Evolutionary conservation across 2,797 vertebrate species (phyloP).

Genomic region (Onychomys torridus): DNA sequence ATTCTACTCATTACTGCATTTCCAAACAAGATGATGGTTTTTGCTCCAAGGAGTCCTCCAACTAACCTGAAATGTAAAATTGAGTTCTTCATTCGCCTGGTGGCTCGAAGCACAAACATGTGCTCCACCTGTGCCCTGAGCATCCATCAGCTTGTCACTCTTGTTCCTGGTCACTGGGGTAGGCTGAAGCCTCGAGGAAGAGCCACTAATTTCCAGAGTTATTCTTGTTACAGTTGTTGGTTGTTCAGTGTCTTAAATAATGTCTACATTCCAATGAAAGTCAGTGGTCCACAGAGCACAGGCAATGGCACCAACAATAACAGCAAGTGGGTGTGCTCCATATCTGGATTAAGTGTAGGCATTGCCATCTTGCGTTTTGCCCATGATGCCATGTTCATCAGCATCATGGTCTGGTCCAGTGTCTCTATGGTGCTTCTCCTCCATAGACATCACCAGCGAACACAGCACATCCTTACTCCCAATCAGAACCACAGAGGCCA

Average conservation of each 20-base stretch:
- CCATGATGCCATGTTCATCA: not conserved
- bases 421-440: not conserved
- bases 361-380: not conserved
- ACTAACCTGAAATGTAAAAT: not conserved
- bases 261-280: not conserved
- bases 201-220: not conserved
- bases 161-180: not conserved
- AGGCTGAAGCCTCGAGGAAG: too few relatives aligned
- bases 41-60: not conserved
- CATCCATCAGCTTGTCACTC: not conserved
- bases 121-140: not conserved
- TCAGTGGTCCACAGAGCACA: not conserved
- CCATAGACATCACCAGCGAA: not conserved
- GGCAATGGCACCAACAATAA: rapidly evolving
- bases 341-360: rapidly evolving
- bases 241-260: not conserved
- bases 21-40: rapidly evolving
- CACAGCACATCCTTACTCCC: not conserved
- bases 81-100: rapidly evolving
- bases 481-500: not conserved
- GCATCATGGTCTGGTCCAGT: not conserved
- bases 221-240: not conserved
- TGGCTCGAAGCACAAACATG: not conserved
- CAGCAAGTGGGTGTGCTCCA: not conserved
- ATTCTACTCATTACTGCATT: not conserved